Evolutionary conservation across 2,888 invertebrate genomes (phyloP), one percentile per base, ranked within the genome.

Genomic region (Drosophila neutralis): DNA sequence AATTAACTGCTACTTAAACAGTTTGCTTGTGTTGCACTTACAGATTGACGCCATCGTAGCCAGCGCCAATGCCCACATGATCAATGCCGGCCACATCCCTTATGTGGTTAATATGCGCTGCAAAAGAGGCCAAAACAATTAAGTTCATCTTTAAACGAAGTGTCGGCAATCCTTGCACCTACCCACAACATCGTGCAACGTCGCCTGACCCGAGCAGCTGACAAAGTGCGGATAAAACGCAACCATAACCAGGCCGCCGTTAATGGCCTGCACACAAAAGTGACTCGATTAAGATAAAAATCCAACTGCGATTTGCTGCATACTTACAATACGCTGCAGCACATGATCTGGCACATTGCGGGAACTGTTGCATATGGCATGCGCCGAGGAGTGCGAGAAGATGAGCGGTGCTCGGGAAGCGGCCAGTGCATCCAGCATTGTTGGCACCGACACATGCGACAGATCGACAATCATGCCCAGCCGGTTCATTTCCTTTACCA

Each of bases 81-180:
- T 97, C 97, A 83, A 97, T 95, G 69, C 98, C 97, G 42, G 97
- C 97, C 74, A 97, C 95, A 89, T 96, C 96, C 78, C 96, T 94
- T 91, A 97, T 96, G 93, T 97, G 97, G 94, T 97, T 97, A 93
- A 98, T 97, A 94, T 98, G 97, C 73, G 96, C 97, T 97, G 94
- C 35, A 82, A 58, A 51, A 45, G 10, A 52, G 15, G 51, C 24
- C 15, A 57, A 35, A n/a, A 27, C 18, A 56, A 56, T 35, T 51
- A 33, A 6, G 38, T 73, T 56, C 27, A 42, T 48, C 2, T 18
- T 15, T 21, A 21, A 48, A n/a, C 40, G 21, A 49, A 48, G 18
- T 31, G 3, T n/a, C 4, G 7, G 13, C 13, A 40, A 45, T 18
- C 15, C n/a, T n/a, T n/a, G 36, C 51, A 93, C 94, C 92, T 92